A percentile compares a stretch with the other conserved stretches of the same genome.
phyloP scores from a whole-genome alignment of 1,140 invertebrate genomes.

The Ceratosolen solmsi region DNA sequence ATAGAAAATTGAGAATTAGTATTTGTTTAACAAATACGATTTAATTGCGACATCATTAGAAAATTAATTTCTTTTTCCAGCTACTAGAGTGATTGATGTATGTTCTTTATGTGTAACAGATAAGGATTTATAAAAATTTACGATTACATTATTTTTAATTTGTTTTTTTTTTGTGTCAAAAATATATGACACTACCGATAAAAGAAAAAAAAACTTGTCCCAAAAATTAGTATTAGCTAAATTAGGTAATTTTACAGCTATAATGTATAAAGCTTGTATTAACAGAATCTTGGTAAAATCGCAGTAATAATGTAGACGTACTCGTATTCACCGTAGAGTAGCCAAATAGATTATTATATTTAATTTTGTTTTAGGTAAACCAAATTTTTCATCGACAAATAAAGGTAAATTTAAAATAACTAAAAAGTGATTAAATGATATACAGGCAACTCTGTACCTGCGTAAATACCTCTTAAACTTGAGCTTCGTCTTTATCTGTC shows the following conservation, averaged over 20 bases:
- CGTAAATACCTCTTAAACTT: conserved; percentile 20
- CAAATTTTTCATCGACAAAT: conserved; percentile 12
- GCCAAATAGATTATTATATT: not conserved
- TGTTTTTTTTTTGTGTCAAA: not conserved
- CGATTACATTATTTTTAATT: not conserved
- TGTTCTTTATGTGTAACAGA: not conserved
- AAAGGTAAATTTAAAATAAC: not conserved
- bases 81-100: not conserved
- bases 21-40: not conserved
- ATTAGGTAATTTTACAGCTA: too few species aligned
- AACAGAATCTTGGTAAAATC: not conserved
- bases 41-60: not conserved
- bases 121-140: conserved; percentile 15
- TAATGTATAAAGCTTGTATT: not conserved
- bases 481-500: conserved; percentile 19
- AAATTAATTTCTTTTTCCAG: not conserved
- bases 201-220: too few species aligned
- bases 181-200: not conserved
- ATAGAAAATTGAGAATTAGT: not conserved
- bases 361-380: not conserved
- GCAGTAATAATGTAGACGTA: not conserved
- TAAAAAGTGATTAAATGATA: not conserved
- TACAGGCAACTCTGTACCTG: not conserved
- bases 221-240: too few species aligned
- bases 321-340: not conserved